phyloP scores from a whole-genome alignment of 2,797 vertebrate genomes.

The Buceros bicornis region DNA sequence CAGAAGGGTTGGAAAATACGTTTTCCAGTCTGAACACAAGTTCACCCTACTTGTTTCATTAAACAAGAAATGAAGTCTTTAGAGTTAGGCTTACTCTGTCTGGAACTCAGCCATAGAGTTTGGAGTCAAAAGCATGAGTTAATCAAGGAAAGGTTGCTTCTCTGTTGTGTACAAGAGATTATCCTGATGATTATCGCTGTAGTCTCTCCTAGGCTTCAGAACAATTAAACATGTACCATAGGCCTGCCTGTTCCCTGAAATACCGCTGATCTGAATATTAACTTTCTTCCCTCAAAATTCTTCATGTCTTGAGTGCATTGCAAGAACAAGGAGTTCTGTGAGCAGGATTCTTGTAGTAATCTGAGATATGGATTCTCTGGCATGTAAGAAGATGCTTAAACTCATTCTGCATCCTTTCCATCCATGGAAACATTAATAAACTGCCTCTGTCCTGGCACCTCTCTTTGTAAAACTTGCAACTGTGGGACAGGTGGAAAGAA shows the following conservation, averaged over 20 bases:
- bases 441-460: background rate
- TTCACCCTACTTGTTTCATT: background rate
- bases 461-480: background rate
- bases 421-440: background rate
- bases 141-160: background rate
- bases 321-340: background rate
- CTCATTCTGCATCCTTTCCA: background rate
- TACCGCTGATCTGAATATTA: background rate
- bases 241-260: background rate
- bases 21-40: background rate
- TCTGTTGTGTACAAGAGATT: background rate
- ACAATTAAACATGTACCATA: background rate
- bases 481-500: background rate
- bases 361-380: background rate
- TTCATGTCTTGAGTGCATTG: background rate
- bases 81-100: background rate
- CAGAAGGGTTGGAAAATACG: background rate
- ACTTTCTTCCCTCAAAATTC: background rate
- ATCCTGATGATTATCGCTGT: background rate
- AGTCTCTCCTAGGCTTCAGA: background rate
- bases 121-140: background rate
- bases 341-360: background rate
- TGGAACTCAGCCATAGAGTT: background rate
- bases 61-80: background rate
- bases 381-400: background rate